Conservation (phyloP, 2,888 invertebrate genomes). For the Limnephilus auricula region DNA sequence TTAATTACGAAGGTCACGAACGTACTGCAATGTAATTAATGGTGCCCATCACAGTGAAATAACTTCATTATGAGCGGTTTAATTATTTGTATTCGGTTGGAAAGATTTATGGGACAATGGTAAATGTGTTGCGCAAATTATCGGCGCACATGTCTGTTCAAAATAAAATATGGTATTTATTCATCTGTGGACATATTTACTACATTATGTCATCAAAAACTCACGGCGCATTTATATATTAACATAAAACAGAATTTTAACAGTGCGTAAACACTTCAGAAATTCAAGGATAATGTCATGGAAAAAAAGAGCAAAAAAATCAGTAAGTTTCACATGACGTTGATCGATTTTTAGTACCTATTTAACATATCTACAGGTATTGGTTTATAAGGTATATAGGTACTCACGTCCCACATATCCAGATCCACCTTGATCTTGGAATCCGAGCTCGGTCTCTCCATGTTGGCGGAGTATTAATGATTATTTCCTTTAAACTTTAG, state of each 20-base stretch:
- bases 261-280: neutral
- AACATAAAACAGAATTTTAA: neutral
- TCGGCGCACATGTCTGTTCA: neutral
- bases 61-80: neutral
- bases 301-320: neutral
- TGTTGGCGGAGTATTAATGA: conserved; percentile 9
- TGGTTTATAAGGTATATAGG: neutral
- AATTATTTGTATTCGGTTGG: neutral
- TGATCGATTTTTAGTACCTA: neutral
- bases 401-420: conserved; percentile 72
- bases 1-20: neutral
- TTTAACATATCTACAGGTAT: neutral
- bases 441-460: conserved; percentile 63
- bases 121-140: conserved; percentile 14
- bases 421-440: conserved; percentile 69
- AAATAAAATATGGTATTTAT: neutral
- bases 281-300: neutral
- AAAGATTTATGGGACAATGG: neutral
- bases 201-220: neutral
- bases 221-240: neutral
- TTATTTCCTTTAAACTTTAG: neutral
- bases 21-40: neutral
- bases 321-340: neutral
- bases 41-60: neutral
- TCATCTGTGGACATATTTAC: neutral